A percentile compares a stretch with the other conserved stretches of the same genome.
These are phyloP conservation scores for Isoperla grammatica DNA, from an alignment of 2,888 invertebrate genomes.

Conservation along the genomic window DNA sequence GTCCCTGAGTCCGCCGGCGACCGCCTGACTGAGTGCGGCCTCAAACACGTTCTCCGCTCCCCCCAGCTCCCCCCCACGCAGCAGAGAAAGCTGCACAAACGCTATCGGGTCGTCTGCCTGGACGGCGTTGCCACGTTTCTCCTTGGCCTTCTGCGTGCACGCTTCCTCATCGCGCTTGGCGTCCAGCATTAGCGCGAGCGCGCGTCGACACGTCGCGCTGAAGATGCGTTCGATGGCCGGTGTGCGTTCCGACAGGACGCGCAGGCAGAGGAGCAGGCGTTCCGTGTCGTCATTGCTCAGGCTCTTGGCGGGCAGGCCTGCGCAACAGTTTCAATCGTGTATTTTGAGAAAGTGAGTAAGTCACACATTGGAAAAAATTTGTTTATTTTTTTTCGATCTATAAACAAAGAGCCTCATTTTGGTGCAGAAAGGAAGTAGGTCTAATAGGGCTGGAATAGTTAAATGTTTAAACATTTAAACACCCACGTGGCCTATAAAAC, in stretches of 20 bases:
- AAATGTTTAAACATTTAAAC: too few species aligned
- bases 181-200: constrained; percentile 76
- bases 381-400: not conserved
- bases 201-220: constrained; percentile 64
- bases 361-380: too few species aligned
- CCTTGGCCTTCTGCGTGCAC: constrained; percentile 55
- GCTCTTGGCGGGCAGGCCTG: constrained; percentile 58
- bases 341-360: not conserved
- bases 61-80: constrained; percentile 55
- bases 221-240: constrained; percentile 65
- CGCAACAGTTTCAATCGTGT: constrained; percentile 32
- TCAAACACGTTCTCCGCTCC: constrained; percentile 84
- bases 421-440: too few species aligned
- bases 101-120: constrained; percentile 82
- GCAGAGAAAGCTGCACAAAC: constrained; percentile 69
- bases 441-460: too few species aligned
- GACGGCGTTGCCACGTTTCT: constrained; percentile 61
- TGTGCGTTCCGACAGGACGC: constrained; percentile 64
- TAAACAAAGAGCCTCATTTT: too few species aligned
- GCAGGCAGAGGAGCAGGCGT: constrained; percentile 75
- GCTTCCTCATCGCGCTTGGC: constrained; percentile 71
- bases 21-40: constrained; percentile 82
- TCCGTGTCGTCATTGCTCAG: constrained; percentile 97
- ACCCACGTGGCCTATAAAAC: too few species aligned
- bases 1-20: constrained; percentile 57